These are phyloP conservation scores for Mythimna vitellina DNA, from an alignment of 2,888 invertebrate species.

Conservation along the genomic window DNA sequence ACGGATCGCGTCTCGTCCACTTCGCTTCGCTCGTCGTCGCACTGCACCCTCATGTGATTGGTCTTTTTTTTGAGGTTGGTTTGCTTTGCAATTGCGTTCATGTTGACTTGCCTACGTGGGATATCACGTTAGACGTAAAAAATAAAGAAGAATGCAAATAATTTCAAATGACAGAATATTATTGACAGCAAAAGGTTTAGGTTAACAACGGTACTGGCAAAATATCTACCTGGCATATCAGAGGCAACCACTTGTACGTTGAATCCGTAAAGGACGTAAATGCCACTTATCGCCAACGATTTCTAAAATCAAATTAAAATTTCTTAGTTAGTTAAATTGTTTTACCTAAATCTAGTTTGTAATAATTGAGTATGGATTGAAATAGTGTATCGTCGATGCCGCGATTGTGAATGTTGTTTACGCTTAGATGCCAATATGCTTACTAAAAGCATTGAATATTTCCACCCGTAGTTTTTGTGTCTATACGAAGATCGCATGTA, in stretches of 20 bases:
- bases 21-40: too few relatives aligned
- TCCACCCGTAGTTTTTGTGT: not conserved
- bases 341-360: too few relatives aligned
- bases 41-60: too few relatives aligned
- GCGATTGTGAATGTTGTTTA: not conserved
- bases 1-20: too few relatives aligned
- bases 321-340: not conserved
- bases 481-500: too few relatives aligned
- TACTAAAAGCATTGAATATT: not conserved
- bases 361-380: not conserved
- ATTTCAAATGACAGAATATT: not conserved
- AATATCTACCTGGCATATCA: constrained; percentile 80
- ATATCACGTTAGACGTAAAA: too few relatives aligned
- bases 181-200: not conserved
- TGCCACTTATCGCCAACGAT: constrained; percentile 81
- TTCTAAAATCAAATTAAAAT: constrained; percentile 72
- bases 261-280: constrained; percentile 79
- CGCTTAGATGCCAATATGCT: not conserved
- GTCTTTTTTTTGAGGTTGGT: too few relatives aligned
- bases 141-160: not conserved
- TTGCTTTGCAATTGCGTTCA: too few relatives aligned
- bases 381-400: not conserved
- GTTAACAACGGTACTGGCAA: not conserved
- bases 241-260: constrained; percentile 87
- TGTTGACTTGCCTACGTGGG: too few relatives aligned